phyloP scores from a whole-genome alignment of 2,113 vertebrate species.

The Hemibagrus wyckioides region DNA sequence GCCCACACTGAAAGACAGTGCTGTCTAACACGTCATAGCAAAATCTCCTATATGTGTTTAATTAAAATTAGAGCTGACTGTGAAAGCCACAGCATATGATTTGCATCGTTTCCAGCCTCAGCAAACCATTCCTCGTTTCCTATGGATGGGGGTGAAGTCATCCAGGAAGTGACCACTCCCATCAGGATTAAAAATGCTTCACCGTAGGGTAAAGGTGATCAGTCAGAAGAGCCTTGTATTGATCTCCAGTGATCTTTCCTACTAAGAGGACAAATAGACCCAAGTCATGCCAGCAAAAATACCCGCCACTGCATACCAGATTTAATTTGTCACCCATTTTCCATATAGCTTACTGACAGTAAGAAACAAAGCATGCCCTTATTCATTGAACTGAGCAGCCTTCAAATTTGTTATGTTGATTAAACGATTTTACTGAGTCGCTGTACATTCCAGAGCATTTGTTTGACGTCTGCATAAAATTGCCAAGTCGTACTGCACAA shows the following conservation, averaged over 20 bases:
- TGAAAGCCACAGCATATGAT: not conserved
- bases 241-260: not conserved
- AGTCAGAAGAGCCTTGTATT: not conserved
- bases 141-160: not conserved
- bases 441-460: not conserved
- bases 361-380: not conserved
- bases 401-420: conserved; percentile 6
- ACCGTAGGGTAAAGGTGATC: not conserved
- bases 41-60: not conserved
- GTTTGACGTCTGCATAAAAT: not conserved
- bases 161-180: not conserved
- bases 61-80: not conserved
- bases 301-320: too few species aligned
- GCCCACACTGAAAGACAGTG: not conserved
- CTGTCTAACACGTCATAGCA: not conserved
- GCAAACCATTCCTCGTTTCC: not conserved
- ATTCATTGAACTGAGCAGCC: not conserved
- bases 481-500: not conserved
- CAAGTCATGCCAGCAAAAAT: not conserved
- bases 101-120: not conserved
- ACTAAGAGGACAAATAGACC: not conserved
- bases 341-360: not conserved
- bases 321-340: not conserved
- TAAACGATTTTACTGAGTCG: not conserved
- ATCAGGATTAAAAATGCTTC: not conserved